Conservation (phyloP, 2,888 invertebrate genomes). For the Gortyna flavago region DNA sequence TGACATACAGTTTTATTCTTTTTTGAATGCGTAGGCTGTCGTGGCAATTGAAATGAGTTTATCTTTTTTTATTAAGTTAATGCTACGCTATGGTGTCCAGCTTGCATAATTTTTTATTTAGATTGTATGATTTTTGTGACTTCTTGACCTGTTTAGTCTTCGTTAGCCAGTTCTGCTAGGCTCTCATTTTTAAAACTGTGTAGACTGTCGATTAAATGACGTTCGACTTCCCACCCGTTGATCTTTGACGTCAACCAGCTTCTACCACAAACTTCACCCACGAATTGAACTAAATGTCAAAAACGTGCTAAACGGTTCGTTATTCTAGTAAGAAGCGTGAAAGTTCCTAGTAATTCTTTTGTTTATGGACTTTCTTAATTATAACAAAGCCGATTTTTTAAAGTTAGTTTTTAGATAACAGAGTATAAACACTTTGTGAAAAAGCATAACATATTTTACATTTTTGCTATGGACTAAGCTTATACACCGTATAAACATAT, state of each 20-base stretch:
- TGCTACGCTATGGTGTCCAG: neutral
- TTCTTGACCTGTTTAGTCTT: neutral
- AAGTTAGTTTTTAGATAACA: neutral
- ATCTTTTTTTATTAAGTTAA: slow-evolving; percentile 12
- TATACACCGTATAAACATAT: neutral
- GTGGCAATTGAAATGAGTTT: slow-evolving; percentile 9
- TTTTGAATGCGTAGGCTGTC: slow-evolving; percentile 14
- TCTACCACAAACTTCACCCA: neutral
- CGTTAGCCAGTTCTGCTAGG: too few relatives aligned
- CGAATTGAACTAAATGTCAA: too few relatives aligned
- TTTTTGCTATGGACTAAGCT: neutral
- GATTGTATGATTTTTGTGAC: slow-evolving; percentile 2
- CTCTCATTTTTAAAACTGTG: neutral
- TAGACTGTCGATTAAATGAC: neutral
- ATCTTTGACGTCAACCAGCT: neutral
- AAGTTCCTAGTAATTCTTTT: neutral
- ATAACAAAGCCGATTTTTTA: neutral
- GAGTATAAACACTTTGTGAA: neutral
- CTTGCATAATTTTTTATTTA: slow-evolving; percentile 20
- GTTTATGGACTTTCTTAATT: neutral
- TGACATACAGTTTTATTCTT: slow-evolving; percentile 33
- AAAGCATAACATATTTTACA: neutral
- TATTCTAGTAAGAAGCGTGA: neutral
- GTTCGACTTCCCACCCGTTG: neutral
- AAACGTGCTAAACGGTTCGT: neutral